These are phyloP conservation scores for Macrotis lagotis DNA, from an alignment of 2,113 vertebrate species.

Conservation along the genomic window DNA sequence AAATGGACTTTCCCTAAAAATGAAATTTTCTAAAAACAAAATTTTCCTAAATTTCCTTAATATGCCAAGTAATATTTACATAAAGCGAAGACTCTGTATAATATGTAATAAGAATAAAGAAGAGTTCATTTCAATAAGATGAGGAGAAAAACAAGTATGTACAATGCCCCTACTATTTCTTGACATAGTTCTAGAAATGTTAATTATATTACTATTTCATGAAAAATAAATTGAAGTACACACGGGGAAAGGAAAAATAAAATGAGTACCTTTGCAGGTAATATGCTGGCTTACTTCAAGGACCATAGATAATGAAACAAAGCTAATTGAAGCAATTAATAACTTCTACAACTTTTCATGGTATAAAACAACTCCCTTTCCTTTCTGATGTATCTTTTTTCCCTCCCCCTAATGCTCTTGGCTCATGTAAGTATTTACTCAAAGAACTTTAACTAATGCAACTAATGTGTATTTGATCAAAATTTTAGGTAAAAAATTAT, in stretches of 20 bases:
- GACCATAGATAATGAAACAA: not conserved
- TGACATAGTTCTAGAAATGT: not conserved
- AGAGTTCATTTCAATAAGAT: not conserved
- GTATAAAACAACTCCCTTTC: not conserved
- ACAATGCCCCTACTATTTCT: not conserved
- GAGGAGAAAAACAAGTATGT: not conserved
- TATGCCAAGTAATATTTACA: not conserved
- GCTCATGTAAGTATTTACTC: not conserved
- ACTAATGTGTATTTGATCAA: not conserved
- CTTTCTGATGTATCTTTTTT: not conserved
- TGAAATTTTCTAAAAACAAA: too few relatives aligned
- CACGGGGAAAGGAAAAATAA: not conserved
- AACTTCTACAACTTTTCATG: not conserved
- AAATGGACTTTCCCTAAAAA: too few relatives aligned
- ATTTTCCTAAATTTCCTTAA: too few relatives aligned
- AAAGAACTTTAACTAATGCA: not conserved
- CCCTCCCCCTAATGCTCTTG: not conserved
- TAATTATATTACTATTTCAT: not conserved
- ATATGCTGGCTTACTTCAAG: not conserved
- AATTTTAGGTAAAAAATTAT: not conserved
- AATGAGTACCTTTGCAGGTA: not conserved
- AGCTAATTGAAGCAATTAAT: not conserved
- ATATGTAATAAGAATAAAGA: not conserved
- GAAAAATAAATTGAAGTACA: not conserved
- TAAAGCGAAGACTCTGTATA: not conserved